Percentiles rank a stretch among this genome's conserved stretches.
phyloP scores from a whole-genome alignment of 2,113 vertebrate genomes.

The Zosterops japonicus region DNA sequence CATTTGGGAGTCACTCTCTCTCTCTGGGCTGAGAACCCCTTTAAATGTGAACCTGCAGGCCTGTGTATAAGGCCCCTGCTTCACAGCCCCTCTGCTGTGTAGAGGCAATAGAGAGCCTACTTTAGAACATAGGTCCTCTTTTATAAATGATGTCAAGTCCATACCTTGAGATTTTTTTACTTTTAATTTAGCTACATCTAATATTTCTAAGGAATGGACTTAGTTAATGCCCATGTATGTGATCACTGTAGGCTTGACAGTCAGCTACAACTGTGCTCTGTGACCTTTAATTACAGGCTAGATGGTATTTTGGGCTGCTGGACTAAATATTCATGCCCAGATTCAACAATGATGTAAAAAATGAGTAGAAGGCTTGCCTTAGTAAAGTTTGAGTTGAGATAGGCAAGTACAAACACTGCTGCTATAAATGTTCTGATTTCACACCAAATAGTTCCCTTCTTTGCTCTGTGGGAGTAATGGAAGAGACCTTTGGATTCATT shows the following conservation, averaged over 20 bases:
- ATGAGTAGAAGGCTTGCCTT: accelerated
- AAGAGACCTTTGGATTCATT: not conserved
- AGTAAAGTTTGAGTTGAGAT: not conserved
- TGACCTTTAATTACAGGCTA: not conserved
- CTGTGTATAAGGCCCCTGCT: not conserved
- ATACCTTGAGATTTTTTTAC: not conserved
- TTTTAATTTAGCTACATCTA: not conserved
- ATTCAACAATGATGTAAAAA: not conserved
- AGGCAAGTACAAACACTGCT: not conserved
- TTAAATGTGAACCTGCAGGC: not conserved
- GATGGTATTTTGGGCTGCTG: not conserved
- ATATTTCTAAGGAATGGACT: not conserved
- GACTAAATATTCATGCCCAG: not conserved
- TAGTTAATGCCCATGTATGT: not conserved
- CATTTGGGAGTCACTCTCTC: not conserved
- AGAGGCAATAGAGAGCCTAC: not conserved
- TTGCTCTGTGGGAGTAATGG: not conserved
- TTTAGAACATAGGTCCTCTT: not conserved
- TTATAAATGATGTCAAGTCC: not conserved
- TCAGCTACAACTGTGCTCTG: not conserved
- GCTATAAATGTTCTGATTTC: not conserved
- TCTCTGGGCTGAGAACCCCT: not conserved
- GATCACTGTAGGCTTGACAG: not conserved
- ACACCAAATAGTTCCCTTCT: not conserved
- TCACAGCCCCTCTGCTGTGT: not conserved